Conservation (phyloP, 2,888 invertebrate species). For the Chironomus tentans region DNA sequence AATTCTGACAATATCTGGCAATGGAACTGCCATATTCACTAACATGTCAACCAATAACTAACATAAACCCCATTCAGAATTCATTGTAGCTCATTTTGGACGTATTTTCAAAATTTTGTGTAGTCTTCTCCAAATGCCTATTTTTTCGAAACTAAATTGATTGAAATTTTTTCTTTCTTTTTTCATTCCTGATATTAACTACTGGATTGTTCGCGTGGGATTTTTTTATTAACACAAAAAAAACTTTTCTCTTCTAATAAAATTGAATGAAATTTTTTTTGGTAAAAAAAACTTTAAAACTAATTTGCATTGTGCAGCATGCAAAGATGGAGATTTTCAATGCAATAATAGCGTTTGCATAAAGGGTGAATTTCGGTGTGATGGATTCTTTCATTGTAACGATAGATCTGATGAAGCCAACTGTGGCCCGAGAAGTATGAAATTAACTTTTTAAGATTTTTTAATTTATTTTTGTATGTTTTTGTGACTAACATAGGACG, state of each 20-base stretch:
- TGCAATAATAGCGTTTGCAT: constrained; percentile 58
- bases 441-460: constrained; percentile 20
- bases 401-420: constrained; percentile 51
- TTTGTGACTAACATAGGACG: neutral
- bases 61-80: no score
- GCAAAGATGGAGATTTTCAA: constrained; percentile 48
- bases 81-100: neutral
- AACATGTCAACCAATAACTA: no score
- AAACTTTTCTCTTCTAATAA: neutral
- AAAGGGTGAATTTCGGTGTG: constrained; percentile 44
- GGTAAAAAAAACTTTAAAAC: constrained; percentile 28
- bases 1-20: neutral
- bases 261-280: neutral
- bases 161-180: neutral
- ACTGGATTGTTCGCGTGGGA: neutral
- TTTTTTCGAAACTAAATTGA: neutral
- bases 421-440: constrained; percentile 35
- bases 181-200: neutral
- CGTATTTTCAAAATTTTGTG: neutral
- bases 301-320: constrained; percentile 34
- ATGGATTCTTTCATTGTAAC: constrained; percentile 50
- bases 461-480: constrained; percentile 4
- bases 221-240: neutral
- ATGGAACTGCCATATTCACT: no score
- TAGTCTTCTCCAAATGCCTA: neutral